Percentiles rank a stretch among this genome's conserved stretches.
phyloP scores from a whole-genome alignment of 2,113 vertebrate species.

The Trinectes maculatus region DNA sequence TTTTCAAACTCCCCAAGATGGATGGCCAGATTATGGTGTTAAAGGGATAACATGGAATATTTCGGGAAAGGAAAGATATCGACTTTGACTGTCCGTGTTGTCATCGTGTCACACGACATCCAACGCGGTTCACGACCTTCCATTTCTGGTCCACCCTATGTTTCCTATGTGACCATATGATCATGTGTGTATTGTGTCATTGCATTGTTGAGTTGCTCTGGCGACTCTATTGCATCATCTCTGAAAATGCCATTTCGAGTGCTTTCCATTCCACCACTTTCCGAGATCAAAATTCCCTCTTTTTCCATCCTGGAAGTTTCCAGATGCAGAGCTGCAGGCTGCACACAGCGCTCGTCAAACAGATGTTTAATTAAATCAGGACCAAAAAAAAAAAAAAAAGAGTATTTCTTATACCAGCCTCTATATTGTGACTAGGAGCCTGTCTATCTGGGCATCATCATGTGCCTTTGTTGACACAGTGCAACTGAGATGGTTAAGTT shows the following conservation, averaged over 20 bases:
- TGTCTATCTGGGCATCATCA: constrained; percentile 44
- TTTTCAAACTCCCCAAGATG: constrained; percentile 50
- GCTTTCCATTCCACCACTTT: constrained; percentile 67
- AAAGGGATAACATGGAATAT: constrained; percentile 45
- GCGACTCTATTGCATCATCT: constrained; percentile 47
- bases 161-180: constrained; percentile 5
- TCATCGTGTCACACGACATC: constrained; percentile 33
- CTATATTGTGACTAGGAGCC: constrained; percentile 31
- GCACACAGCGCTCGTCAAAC: constrained; percentile 53
- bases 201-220: constrained; percentile 8
- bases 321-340: constrained; percentile 50
- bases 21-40: constrained; percentile 56
- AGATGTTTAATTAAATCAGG: constrained; percentile 67
- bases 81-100: constrained; percentile 40
- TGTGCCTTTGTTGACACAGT: constrained; percentile 13
- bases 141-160: not conserved
- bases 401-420: constrained; percentile 30
- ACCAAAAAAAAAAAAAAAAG: not conserved
- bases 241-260: constrained; percentile 57
- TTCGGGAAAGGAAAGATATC: constrained; percentile 58
- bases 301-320: constrained; percentile 69
- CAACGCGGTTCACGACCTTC: too few relatives aligned
- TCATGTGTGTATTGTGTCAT: constrained; percentile 16
- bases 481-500: constrained; percentile 1
- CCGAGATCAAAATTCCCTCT: constrained; percentile 55